Evolutionary conservation across 2,113 vertebrate species (phyloP).

Genomic region (Cyrtonyx montezumae): DNA sequence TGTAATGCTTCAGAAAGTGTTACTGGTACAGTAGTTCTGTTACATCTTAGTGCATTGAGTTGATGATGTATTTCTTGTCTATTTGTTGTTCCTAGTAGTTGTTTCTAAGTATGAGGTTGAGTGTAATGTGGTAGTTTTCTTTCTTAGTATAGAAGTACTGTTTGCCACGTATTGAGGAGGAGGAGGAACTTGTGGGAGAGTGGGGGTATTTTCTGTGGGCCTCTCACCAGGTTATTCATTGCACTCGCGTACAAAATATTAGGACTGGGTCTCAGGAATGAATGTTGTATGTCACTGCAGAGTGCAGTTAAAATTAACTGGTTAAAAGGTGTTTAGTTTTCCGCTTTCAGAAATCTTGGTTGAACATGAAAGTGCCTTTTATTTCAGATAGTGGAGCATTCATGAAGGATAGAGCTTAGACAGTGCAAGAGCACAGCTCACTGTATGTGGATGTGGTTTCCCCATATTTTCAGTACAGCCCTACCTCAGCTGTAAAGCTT

Average conservation of each 20-base stretch:
- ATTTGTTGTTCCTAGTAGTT: background rate
- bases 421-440: conserved; percentile 14
- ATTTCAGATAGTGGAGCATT: conserved; percentile 64
- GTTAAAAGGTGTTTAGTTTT: conserved; percentile 44
- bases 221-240: background rate
- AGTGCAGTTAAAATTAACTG: conserved; percentile 16
- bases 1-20: background rate
- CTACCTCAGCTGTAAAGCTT: background rate
- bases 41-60: background rate
- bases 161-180: background rate
- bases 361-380: conserved; percentile 68
- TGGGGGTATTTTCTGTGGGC: background rate
- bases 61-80: background rate
- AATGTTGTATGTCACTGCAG: background rate
- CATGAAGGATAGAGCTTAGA: conserved; percentile 45
- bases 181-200: background rate
- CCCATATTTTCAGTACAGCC: conserved; percentile 34
- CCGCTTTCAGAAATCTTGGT: conserved; percentile 64
- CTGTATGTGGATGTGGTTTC: conserved; percentile 64
- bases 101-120: background rate
- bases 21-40: background rate
- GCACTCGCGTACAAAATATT: background rate
- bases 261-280: background rate
- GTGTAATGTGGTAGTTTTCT: background rate
- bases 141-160: background rate